Evolutionary conservation across 1,140 invertebrate species (phyloP).

Genomic region (Drosophila bocqueti): DNA sequence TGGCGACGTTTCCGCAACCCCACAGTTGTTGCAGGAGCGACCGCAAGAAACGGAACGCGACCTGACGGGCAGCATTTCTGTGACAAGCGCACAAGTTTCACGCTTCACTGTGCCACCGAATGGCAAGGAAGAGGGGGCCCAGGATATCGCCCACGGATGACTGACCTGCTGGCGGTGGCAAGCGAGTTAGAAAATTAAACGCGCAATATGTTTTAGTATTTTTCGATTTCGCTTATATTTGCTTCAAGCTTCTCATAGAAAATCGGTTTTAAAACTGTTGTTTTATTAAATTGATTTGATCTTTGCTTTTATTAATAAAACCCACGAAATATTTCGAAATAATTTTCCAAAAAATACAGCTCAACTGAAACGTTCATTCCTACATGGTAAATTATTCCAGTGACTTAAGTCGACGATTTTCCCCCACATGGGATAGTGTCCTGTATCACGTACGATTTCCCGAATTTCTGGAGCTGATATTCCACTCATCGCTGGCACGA

Average conservation of each 20-base stretch:
- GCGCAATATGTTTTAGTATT: conserved; percentile 62
- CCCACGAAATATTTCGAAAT: not conserved
- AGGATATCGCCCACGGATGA: conserved; percentile 25
- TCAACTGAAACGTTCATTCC: not conserved
- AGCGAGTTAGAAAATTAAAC: conserved; percentile 60
- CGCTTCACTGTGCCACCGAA: conserved; percentile 71
- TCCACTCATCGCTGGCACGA: conserved; percentile 20
- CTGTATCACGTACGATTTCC: conserved; percentile 4
- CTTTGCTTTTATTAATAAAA: not conserved
- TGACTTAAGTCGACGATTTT: not conserved
- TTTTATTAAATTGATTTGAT: not conserved
- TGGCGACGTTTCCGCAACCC: conserved; percentile 51
- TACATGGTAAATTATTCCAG: not conserved
- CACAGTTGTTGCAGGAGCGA: conserved; percentile 27
- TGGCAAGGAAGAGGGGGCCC: conserved; percentile 30
- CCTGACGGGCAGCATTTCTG: conserved; percentile 77
- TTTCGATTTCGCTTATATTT: conserved; percentile 7
- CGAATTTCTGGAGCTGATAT: conserved; percentile 2
- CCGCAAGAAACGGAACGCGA: conserved; percentile 49
- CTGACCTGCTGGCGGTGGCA: conserved; percentile 45
- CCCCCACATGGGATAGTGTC: too few species aligned
- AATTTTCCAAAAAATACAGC: not conserved
- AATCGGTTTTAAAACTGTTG: too few species aligned
- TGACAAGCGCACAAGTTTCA: conserved; percentile 81
- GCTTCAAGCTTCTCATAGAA: not conserved